phyloP scores from a whole-genome alignment of 2,888 invertebrate species.

The Automeris io region DNA sequence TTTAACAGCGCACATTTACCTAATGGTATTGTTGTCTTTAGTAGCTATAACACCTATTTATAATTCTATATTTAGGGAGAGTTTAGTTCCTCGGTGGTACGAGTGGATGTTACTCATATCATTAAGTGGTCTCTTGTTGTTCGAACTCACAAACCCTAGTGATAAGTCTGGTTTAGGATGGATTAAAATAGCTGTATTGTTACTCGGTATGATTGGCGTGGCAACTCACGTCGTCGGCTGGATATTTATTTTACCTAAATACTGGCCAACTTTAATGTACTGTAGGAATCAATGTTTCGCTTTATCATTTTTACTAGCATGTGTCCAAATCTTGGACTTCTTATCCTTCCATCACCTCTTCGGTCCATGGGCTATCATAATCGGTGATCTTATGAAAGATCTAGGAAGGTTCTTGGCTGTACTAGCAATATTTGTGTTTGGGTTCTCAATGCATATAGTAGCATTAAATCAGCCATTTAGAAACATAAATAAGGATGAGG shows the following conservation, averaged over 20 bases:
- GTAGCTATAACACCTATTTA: slow-evolving; percentile 93
- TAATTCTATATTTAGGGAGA: slow-evolving; percentile 84
- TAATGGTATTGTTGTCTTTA: slow-evolving; percentile 94
- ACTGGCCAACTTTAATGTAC: slow-evolving; percentile 93
- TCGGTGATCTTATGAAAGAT: slow-evolving; percentile 95
- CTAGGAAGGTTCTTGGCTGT: slow-evolving; percentile 98
- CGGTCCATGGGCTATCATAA: slow-evolving; percentile 99
- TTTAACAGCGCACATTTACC: slow-evolving; percentile 97
- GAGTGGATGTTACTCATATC: slow-evolving; percentile 97
- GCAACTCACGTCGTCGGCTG: slow-evolving; percentile 91
- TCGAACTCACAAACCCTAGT: slow-evolving; percentile 98
- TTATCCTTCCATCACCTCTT: slow-evolving; percentile 99
- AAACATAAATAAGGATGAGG: slow-evolving; percentile 80
- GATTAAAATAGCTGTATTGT: slow-evolving; percentile 90
- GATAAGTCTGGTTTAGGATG: slow-evolving; percentile 98
- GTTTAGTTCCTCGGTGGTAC: slow-evolving; percentile 94
- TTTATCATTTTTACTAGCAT: slow-evolving; percentile 94
- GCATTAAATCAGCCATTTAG: slow-evolving; percentile 96
- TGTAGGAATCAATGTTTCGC: slow-evolving; percentile 98
- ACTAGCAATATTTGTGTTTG: slow-evolving; percentile 97
- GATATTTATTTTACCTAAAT: slow-evolving; percentile 80
- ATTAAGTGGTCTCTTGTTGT: slow-evolving; percentile 95
- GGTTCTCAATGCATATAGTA: slow-evolving; percentile 98
- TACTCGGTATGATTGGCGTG: slow-evolving; percentile 93
- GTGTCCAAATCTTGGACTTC: slow-evolving; percentile 98